These are phyloP conservation scores for Spilosoma lubricipeda DNA, from an alignment of 2,888 invertebrate species.

Conservation along the genomic window DNA sequence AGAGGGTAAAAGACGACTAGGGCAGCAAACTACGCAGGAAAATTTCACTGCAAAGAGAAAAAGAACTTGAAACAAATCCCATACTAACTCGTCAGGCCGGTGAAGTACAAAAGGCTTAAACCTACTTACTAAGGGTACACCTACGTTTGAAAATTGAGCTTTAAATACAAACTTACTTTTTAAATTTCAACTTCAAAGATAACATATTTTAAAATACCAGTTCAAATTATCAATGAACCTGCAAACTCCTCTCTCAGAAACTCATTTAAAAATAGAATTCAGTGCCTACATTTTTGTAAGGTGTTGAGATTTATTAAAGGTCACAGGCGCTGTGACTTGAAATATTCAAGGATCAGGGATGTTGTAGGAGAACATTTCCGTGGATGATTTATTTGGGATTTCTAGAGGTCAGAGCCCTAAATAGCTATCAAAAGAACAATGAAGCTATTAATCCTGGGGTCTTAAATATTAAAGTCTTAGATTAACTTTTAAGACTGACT, in stretches of 20 bases:
- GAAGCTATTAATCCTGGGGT: constrained; percentile 25
- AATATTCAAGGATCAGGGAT: constrained; percentile 74
- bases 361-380: constrained; percentile 63
- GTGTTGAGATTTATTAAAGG: constrained; percentile 68
- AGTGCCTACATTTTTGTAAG: constrained; percentile 61
- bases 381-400: constrained; percentile 69
- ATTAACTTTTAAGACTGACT: neutral
- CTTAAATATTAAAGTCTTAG: constrained; percentile 12
- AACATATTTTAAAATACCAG: neutral
- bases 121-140: too few species aligned
- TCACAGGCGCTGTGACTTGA: constrained; percentile 60
- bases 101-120: too few species aligned
- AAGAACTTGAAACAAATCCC: too few species aligned
- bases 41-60: too few species aligned
- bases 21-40: too few species aligned
- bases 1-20: too few species aligned
- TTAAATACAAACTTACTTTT: neutral
- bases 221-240: constrained; percentile 1
- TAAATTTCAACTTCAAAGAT: neutral
- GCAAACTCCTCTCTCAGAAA: neutral
- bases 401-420: constrained; percentile 13
- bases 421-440: constrained; percentile 19
- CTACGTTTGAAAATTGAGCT: too few species aligned
- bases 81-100: too few species aligned
- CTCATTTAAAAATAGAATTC: constrained; percentile 7